Percentiles rank a stretch among this genome's conserved stretches.
phyloP scores from a whole-genome alignment of 30 jellyfish, hydroid and myxozoan species.

The Sanderia malayensis region DNA sequence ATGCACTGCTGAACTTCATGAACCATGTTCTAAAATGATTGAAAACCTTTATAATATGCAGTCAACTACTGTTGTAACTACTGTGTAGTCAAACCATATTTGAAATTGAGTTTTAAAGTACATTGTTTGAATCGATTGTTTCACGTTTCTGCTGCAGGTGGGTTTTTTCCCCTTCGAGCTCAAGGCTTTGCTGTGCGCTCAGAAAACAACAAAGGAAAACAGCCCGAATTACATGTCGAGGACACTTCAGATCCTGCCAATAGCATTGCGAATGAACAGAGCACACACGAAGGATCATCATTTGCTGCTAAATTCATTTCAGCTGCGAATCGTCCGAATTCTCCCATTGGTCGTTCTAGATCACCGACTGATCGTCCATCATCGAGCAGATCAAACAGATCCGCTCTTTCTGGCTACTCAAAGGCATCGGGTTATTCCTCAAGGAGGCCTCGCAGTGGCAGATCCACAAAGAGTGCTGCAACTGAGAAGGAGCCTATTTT shows the following conservation, averaged over 20 bases:
- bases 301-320: too few relatives aligned
- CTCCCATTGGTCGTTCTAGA: too few relatives aligned
- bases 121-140: too few relatives aligned
- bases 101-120: too few relatives aligned
- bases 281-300: too few relatives aligned
- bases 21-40: too few relatives aligned
- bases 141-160: conserved; percentile 43
- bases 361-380: conserved; percentile 11
- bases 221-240: not conserved
- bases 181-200: conserved; percentile 61
- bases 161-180: conserved; percentile 50
- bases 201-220: conserved; percentile 6
- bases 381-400: conserved; percentile 13
- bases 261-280: not conserved
- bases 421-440: conserved; percentile 42
- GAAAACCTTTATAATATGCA: too few relatives aligned
- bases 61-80: too few relatives aligned
- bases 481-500: conserved; percentile 23
- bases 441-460: conserved; percentile 3
- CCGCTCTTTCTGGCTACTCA: conserved; percentile 51
- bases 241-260: not conserved
- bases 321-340: too few relatives aligned
- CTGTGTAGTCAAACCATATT: too few relatives aligned
- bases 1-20: too few relatives aligned
- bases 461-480: not conserved